Evolutionary conservation across 2,888 invertebrate species (phyloP).

Genomic region (Tetrapedia diversipes): DNA sequence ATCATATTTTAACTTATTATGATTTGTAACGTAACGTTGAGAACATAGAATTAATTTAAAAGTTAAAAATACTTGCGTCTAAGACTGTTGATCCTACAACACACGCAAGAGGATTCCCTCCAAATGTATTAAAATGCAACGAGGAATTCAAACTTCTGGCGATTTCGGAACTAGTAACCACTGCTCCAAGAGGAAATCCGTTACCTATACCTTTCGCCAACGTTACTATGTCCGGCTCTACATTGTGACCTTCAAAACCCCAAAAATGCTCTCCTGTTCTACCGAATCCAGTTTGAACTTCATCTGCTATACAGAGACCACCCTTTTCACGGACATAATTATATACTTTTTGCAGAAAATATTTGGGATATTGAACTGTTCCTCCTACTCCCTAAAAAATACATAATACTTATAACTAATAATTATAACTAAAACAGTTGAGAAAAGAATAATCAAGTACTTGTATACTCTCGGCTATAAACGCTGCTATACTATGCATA

Average conservation of each 20-base stretch:
- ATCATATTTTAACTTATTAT: not conserved
- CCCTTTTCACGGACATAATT: slow-evolving; percentile 91
- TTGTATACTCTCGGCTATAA: slow-evolving; percentile 98
- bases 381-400: slow-evolving; percentile 92
- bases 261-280: slow-evolving; percentile 97
- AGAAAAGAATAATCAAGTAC: slow-evolving; percentile 72
- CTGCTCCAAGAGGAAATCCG: slow-evolving; percentile 97
- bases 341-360: slow-evolving; percentile 92
- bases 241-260: slow-evolving; percentile 96
- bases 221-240: slow-evolving; percentile 96
- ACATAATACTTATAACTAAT: not conserved
- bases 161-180: slow-evolving; percentile 95
- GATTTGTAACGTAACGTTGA: not conserved
- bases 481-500: slow-evolving; percentile 91
- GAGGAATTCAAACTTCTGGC: slow-evolving; percentile 90
- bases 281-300: slow-evolving; percentile 99
- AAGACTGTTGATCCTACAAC: slow-evolving; percentile 95
- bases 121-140: slow-evolving; percentile 96
- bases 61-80: slow-evolving; percentile 86
- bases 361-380: slow-evolving; percentile 94
- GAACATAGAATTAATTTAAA: not conserved
- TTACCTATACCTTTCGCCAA: slow-evolving; percentile 98
- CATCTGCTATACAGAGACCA: slow-evolving; percentile 95
- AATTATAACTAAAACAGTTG: not conserved
- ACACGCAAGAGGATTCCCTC: slow-evolving; percentile 96